Conservation (phyloP, 2,113 vertebrate species). For the Jaculus jaculus region DNA sequence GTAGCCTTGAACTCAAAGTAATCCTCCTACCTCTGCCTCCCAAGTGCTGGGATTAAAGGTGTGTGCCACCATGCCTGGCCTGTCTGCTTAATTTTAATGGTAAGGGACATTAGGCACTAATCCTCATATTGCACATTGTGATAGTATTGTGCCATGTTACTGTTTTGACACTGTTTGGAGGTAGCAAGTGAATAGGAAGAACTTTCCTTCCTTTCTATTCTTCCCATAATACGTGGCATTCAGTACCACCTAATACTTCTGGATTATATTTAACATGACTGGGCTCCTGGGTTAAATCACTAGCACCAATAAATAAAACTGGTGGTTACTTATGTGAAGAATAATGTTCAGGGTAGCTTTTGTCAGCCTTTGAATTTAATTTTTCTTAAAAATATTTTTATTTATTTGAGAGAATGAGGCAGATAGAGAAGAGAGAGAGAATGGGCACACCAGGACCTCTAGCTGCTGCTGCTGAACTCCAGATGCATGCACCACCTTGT, state of each 20-base stretch:
- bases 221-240: not conserved
- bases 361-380: too few species aligned
- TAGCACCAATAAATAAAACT: not conserved
- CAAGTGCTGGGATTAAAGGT: too few species aligned
- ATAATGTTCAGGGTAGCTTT: not conserved
- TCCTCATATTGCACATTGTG: conserved; percentile 75
- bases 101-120: conserved; percentile 69
- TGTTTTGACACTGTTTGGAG: conserved; percentile 56
- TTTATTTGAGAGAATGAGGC: too few species aligned
- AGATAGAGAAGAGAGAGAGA: too few species aligned
- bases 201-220: not conserved
- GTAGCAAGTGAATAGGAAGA: not conserved
- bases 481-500: too few species aligned
- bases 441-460: too few species aligned
- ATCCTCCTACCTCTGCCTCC: too few species aligned
- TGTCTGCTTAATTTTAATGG: conserved; percentile 53
- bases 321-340: not conserved
- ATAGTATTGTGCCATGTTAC: conserved; percentile 63
- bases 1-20: too few species aligned
- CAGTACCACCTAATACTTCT: not conserved
- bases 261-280: not conserved
- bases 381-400: too few species aligned
- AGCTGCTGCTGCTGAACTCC: too few species aligned
- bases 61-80: too few species aligned
- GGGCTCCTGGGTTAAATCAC: not conserved